These are phyloP conservation scores for Myopa testacea DNA, from an alignment of 2,888 invertebrate genomes.

Conservation along the genomic window DNA sequence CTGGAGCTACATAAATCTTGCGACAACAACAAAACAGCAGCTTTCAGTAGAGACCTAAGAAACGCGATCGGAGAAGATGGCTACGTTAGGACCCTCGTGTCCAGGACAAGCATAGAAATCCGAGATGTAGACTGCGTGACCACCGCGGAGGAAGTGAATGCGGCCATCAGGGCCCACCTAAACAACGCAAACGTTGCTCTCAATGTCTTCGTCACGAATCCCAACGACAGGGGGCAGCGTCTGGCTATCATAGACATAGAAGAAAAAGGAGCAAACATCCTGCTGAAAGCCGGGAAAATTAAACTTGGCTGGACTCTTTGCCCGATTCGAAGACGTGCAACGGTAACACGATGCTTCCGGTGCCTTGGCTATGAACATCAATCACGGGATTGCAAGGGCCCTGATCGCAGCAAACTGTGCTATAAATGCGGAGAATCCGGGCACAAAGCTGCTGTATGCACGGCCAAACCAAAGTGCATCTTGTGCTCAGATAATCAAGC, in stretches of 20 bases:
- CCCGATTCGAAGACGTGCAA: not conserved
- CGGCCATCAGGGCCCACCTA: not conserved
- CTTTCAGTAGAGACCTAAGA: not conserved
- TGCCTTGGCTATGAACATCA: not conserved
- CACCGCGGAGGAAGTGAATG: not conserved
- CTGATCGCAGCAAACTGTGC: not conserved
- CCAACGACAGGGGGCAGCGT: not conserved
- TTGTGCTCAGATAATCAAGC: not conserved
- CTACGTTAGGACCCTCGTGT: not conserved
- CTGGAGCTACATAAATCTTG: not conserved
- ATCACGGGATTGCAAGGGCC: conserved; percentile 7
- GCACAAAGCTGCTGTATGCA: not conserved
- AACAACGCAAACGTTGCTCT: not conserved
- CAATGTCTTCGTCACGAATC: not conserved
- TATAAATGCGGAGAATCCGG: not conserved
- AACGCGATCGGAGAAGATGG: not conserved
- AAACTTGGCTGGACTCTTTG: not conserved
- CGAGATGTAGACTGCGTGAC: not conserved
- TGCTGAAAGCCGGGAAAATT: not conserved
- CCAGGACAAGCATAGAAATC: not conserved
- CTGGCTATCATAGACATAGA: not conserved
- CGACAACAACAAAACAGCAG: not conserved
- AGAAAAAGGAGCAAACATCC: not conserved
- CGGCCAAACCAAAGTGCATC: not conserved
- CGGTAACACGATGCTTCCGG: not conserved